Percentiles rank a stretch among this genome's conserved stretches.
Evolutionary conservation across 1,140 invertebrate genomes (phyloP).

Genomic region (Probaryconus sp.): DNA sequence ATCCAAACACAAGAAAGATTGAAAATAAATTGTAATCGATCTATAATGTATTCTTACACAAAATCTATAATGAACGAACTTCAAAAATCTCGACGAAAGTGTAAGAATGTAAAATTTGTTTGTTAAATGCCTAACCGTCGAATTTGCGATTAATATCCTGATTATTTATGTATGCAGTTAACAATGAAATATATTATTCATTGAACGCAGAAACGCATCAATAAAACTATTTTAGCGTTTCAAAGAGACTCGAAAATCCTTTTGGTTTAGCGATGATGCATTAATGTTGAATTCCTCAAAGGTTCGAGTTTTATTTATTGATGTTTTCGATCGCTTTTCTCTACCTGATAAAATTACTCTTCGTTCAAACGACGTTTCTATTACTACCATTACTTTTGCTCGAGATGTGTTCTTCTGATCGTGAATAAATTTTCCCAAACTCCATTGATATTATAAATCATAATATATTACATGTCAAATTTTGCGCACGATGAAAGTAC

Average conservation of each 20-base stretch:
- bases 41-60: too few relatives aligned
- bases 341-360: conserved; percentile 19
- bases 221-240: background rate
- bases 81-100: too few relatives aligned
- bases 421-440: conserved; percentile 23
- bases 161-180: too few relatives aligned
- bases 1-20: too few relatives aligned
- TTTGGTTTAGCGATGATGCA: conserved; percentile 16
- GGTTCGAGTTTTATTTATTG: conserved; percentile 32
- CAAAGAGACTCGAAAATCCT: background rate
- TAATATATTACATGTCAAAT: conserved; percentile 24
- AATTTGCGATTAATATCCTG: too few relatives aligned
- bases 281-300: conserved; percentile 11
- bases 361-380: conserved; percentile 46
- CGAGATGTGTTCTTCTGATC: conserved; percentile 13
- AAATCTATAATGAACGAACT: too few relatives aligned
- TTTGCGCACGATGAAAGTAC: conserved; percentile 29
- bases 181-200: too few relatives aligned
- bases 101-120: too few relatives aligned
- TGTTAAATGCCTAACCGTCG: too few relatives aligned
- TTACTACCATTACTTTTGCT: conserved; percentile 27
- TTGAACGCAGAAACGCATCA: too few relatives aligned
- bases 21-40: too few relatives aligned
- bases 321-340: background rate
- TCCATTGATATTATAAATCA: background rate